Percentiles rank a stretch among this genome's conserved stretches.
phyloP scores from a whole-genome alignment of 2,888 invertebrate species.

The Galerucella pusilla region DNA sequence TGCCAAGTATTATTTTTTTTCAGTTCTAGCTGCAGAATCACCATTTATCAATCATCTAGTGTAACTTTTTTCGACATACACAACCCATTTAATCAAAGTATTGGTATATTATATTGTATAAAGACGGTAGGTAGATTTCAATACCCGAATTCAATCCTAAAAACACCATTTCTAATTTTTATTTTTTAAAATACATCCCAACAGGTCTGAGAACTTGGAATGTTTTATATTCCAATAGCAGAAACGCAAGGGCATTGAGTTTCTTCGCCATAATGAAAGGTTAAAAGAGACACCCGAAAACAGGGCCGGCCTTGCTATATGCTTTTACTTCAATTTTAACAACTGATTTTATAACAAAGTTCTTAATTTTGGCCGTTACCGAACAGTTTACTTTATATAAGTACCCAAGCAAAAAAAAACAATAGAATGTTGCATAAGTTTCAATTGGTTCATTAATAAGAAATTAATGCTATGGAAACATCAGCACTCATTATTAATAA shows the following conservation, averaged over 20 bases:
- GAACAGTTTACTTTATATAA: too few species aligned
- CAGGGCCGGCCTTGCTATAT: constrained; percentile 35
- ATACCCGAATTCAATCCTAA: background rate
- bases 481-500: too few species aligned
- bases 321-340: background rate
- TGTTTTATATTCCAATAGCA: constrained; percentile 18
- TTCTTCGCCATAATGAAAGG: constrained; percentile 38
- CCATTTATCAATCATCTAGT: too few species aligned
- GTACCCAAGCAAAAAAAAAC: too few species aligned
- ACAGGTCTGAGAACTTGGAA: constrained; percentile 9
- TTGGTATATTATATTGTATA: background rate
- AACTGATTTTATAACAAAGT: too few species aligned
- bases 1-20: too few species aligned
- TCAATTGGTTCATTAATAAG: too few species aligned
- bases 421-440: too few species aligned
- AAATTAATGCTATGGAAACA: too few species aligned
- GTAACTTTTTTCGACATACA: too few species aligned
- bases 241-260: constrained; percentile 39
- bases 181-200: constrained; percentile 3
- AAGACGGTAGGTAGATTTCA: background rate
- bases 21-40: too few species aligned
- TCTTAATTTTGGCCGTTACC: too few species aligned
- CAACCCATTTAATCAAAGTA: background rate
- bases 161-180: constrained; percentile 5
- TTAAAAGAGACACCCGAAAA: constrained; percentile 32